These are phyloP conservation scores for Malurus splendens DNA, from an alignment of 2,797 vertebrate species.

Conservation along the genomic window DNA sequence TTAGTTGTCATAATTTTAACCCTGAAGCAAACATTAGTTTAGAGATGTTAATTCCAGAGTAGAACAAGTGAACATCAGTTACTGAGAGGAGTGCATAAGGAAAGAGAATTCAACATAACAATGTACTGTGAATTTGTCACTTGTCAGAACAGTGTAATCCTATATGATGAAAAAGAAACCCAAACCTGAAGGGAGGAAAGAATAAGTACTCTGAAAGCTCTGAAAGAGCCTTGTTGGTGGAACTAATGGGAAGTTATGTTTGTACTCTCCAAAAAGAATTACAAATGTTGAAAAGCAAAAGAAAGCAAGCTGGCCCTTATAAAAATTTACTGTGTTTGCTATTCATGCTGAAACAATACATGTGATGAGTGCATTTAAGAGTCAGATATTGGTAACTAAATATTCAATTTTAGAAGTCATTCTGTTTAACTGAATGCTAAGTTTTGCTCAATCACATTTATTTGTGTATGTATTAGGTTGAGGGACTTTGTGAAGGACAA, in stretches of 20 bases:
- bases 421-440: neutral
- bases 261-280: neutral
- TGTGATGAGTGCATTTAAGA: neutral
- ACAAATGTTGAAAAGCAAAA: slow-evolving; percentile 2
- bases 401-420: neutral
- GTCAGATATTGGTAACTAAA: neutral
- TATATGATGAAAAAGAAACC: neutral
- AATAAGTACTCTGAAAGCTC: neutral
- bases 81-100: neutral
- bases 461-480: neutral
- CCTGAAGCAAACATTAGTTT: neutral
- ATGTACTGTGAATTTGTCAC: neutral
- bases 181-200: neutral
- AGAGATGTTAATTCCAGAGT: neutral
- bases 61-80: neutral
- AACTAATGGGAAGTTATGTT: neutral
- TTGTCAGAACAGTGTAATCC: neutral
- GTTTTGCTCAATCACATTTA: neutral
- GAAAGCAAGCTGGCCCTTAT: neutral
- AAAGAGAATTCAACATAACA: neutral
- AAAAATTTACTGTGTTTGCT: neutral
- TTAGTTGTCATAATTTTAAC: neutral
- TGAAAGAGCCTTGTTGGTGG: neutral
- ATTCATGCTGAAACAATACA: neutral
- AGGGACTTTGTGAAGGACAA: neutral